Evolutionary conservation across 2,113 vertebrate genomes (phyloP).

Genomic region (Plotosus lineatus): DNA sequence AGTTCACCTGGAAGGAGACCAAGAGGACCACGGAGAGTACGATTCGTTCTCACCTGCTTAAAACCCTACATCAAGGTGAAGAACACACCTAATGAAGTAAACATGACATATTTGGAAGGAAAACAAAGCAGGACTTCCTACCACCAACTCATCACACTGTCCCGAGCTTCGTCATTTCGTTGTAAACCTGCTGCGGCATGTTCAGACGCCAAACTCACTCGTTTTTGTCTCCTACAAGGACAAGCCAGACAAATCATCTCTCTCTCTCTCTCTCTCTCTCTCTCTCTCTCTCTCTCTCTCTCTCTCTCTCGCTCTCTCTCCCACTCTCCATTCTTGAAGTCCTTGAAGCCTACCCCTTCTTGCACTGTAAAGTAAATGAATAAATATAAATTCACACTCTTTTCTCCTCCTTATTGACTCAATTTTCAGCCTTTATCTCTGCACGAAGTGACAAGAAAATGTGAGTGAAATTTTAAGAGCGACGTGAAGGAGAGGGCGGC

Average conservation of each 20-base stretch:
- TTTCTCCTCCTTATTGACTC: constrained; percentile 66
- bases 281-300: constrained; percentile 51
- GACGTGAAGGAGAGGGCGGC: constrained; percentile 54
- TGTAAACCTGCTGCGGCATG: constrained; percentile 33
- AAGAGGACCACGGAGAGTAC: background rate
- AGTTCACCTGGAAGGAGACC: background rate
- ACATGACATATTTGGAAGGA: background rate
- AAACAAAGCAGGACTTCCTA: background rate
- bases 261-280: constrained; percentile 48
- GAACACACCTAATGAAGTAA: background rate
- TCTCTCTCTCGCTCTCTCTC: constrained; percentile 46
- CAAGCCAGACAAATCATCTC: constrained; percentile 42
- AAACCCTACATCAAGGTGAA: background rate
- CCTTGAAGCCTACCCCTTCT: constrained; percentile 65
- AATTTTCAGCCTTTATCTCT: constrained; percentile 68
- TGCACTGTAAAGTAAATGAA: constrained; percentile 69
- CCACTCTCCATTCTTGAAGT: constrained; percentile 56
- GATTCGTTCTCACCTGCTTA: background rate
- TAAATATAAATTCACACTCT: constrained; percentile 61
- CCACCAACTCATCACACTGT: no score
- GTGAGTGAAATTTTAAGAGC: constrained; percentile 67
- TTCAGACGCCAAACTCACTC: constrained; percentile 41
- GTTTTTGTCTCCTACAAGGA: constrained; percentile 62
- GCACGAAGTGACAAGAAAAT: constrained; percentile 55
- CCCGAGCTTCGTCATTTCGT: background rate